phyloP scores from a whole-genome alignment of 2,113 vertebrate genomes.

The Caloenas nicobarica region DNA sequence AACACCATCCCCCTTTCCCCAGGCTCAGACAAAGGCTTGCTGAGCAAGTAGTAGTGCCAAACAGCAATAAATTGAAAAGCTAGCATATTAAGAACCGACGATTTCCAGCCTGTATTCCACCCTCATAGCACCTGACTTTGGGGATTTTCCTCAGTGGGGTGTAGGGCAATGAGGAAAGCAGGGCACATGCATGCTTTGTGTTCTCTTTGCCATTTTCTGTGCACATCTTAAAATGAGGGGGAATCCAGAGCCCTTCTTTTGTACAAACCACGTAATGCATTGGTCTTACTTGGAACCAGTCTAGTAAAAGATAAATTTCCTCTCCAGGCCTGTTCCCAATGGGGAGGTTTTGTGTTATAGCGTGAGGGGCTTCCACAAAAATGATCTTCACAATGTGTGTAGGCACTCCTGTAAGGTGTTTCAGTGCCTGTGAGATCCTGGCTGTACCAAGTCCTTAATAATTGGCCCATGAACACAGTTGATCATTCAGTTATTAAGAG shows the following conservation, averaged over 20 bases:
- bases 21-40: not conserved
- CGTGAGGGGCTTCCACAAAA: not conserved
- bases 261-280: not conserved
- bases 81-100: not conserved
- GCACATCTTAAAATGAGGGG: not conserved
- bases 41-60: not conserved
- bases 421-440: not conserved
- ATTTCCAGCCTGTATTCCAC: not conserved
- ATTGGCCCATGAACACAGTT: not conserved
- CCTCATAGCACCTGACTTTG: not conserved
- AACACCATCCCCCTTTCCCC: not conserved
- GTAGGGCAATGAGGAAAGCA: not conserved
- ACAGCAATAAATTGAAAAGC: not conserved
- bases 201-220: not conserved
- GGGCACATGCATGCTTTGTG: fast-evolving
- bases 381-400: not conserved
- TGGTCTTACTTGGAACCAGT: not conserved
- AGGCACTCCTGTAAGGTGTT: not conserved
- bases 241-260: not conserved
- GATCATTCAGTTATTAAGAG: not conserved
- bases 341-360: not conserved
- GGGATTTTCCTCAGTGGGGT: not conserved
- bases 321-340: not conserved
- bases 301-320: not conserved
- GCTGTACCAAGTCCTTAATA: not conserved